Conservation (phyloP, 2,113 vertebrate genomes). For the Psettodes erumei region DNA sequence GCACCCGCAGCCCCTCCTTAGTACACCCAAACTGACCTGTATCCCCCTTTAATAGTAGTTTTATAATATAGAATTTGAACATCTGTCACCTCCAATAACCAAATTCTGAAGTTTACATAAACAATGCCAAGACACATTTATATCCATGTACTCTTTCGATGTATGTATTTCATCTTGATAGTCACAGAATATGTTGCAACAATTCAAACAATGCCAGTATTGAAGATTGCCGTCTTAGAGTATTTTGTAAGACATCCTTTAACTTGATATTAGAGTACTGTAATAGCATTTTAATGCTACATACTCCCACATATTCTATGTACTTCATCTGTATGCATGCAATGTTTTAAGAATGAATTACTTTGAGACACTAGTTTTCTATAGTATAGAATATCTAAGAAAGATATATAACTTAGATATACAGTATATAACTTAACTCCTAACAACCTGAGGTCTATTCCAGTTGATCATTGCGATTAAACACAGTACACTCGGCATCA, state of each 20-base stretch:
- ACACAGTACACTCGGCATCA: conserved; percentile 17
- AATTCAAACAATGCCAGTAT: conserved; percentile 29
- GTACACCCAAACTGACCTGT: conserved; percentile 2
- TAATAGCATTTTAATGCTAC: conserved; percentile 26
- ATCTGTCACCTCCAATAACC: conserved; percentile 43
- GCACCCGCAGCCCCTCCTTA: not conserved
- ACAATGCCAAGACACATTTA: conserved; percentile 57
- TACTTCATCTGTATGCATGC: conserved; percentile 55
- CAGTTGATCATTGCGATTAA: conserved; percentile 9
- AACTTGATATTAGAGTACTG: conserved; percentile 41
- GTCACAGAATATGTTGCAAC: conserved; percentile 38
- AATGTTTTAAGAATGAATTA: conserved; percentile 37
- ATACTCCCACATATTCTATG: too few species aligned
- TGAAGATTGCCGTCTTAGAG: conserved; percentile 37
- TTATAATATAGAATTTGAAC: conserved; percentile 56
- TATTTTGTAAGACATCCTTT: conserved; percentile 44
- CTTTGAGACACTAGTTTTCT: conserved; percentile 40
- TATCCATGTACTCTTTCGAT: conserved; percentile 38
- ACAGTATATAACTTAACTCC: too few species aligned
- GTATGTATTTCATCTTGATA: conserved; percentile 22
- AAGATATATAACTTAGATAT: conserved; percentile 8
- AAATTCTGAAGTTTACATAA: conserved; percentile 66
- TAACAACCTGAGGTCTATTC: too few species aligned
- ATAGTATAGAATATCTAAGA: conserved; percentile 36
- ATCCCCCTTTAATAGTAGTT: conserved; percentile 30